Evolutionary conservation across 1,140 invertebrate species (phyloP).

Genomic region (Battus philenor): DNA sequence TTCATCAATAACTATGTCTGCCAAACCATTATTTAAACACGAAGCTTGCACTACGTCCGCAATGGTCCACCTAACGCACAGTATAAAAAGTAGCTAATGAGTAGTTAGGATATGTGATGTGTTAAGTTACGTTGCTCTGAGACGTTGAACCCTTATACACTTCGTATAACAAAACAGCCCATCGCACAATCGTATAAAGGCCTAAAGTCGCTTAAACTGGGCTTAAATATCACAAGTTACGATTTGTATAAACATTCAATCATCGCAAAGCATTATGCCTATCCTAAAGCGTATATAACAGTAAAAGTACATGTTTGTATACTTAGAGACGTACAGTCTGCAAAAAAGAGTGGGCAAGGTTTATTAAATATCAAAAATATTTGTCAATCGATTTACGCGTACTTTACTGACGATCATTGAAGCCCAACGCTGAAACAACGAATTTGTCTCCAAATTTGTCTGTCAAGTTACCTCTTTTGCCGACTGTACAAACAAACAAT

Average conservation of each 20-base stretch:
- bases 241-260: conserved; percentile 27
- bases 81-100: conserved; percentile 64
- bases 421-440: too few relatives aligned
- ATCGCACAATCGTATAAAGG: conserved; percentile 7
- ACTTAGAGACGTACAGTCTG: conserved; percentile 52
- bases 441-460: conserved; percentile 33
- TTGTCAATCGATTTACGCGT: too few relatives aligned
- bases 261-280: conserved; percentile 43
- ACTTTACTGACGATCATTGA: too few relatives aligned
- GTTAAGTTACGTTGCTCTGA: conserved; percentile 50
- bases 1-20: conserved; percentile 1
- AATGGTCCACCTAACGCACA: conserved; percentile 62
- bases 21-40: neutral
- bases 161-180: conserved; percentile 4
- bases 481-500: conserved; percentile 34
- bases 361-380: too few relatives aligned
- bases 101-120: conserved; percentile 68
- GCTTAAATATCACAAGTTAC: conserved; percentile 36
- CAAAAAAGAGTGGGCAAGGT: too few relatives aligned
- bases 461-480: neutral
- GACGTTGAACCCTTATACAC: conserved; percentile 33
- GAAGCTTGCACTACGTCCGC: conserved; percentile 24
- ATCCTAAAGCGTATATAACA: conserved; percentile 66
- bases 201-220: conserved; percentile 18
- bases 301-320: conserved; percentile 45